Base-by-base conservation (phyloP, 2,113 vertebrate genomes). In the Haplochromis vanheusdeni region DNA sequence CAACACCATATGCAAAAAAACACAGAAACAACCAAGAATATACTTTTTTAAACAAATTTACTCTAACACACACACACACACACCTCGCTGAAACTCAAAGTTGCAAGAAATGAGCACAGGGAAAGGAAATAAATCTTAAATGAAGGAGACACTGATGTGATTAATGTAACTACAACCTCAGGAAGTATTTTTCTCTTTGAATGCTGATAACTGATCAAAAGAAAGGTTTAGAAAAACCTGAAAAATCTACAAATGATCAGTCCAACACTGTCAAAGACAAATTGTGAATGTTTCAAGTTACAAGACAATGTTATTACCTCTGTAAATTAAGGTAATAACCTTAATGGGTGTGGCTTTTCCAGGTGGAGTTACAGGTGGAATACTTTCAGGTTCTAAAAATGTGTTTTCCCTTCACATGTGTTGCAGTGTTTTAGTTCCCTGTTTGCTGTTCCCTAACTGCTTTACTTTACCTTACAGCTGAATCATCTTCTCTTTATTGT, bases 401-500 rank as follows among this genome's bases (percentile, higher is more conserved):
- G 12, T 17, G 37, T 26, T 42, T 45, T 23, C 8, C 21, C 21
- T 9, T 73, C 65, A 73, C 40, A 16, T 3, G 68, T 4, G 21
- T 45, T 9, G 21, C 37, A 73, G 21, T 45, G 37, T 42, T 26
- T 73, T 45, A 16, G 37, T 45, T 40, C 65, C n/a, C 65, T 23
- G 35, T 40, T 23, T 45, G 14, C 65, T 0, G 37, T 70, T 42
- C 65, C 37, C 65, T 6, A 70, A 42, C 65, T 23, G 35, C 7
- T 2, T 70, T 70, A 70, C 35, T 42, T 70, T 19, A 28, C 14
- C 42, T 47, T 10, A 28, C 23, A 47, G 42, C 14, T 28, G 23
- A 42, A 0, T 73, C 13, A 1, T 45, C 21, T 16, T 0, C 21
- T 68, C 35, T 26, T 26, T 26, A 26, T 31, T 19, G 70, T 75